phyloP scores from a whole-genome alignment of 2,797 vertebrate genomes.

The Ambastaia sidthimunki region DNA sequence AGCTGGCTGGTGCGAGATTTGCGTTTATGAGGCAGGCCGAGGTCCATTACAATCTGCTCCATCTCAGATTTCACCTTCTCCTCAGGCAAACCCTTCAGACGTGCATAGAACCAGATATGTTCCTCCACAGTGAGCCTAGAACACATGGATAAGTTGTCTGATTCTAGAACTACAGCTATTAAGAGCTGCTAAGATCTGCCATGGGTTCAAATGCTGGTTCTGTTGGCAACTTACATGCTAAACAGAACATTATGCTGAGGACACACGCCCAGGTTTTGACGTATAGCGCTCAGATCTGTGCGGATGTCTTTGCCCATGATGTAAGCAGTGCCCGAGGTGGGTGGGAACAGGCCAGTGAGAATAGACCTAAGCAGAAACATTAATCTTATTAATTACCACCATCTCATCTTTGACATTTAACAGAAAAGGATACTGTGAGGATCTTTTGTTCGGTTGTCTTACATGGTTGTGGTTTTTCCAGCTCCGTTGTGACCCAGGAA shows the following conservation, averaged over 20 bases:
- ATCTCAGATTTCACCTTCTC: slow-evolving; percentile 91
- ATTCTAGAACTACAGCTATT: not conserved
- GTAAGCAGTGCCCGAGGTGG: slow-evolving; percentile 95
- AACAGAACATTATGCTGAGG: slow-evolving; percentile 99
- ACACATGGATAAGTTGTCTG: not conserved
- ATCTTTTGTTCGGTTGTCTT: slow-evolving; percentile 65
- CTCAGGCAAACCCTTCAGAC: slow-evolving; percentile 90
- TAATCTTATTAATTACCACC: not conserved
- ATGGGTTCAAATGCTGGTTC: no score
- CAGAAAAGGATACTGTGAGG: not conserved
- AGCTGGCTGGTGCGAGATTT: slow-evolving; percentile 87
- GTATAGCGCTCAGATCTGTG: slow-evolving; percentile 87
- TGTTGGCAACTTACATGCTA: slow-evolving; percentile 76
- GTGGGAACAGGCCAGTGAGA: slow-evolving; percentile 95
- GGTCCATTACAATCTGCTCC: slow-evolving; percentile 92
- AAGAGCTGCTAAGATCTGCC: not conserved
- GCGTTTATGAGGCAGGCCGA: slow-evolving; percentile 92
- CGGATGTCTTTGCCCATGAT: slow-evolving; percentile 96
- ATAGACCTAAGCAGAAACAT: slow-evolving; percentile 86
- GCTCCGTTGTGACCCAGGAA: slow-evolving; percentile 98
- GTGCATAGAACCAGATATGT: slow-evolving; percentile 97
- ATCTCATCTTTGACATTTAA: not conserved
- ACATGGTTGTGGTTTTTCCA: slow-evolving; percentile 99
- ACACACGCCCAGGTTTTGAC: slow-evolving; percentile 94
- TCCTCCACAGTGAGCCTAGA: slow-evolving; percentile 95